Evolutionary conservation across 2,888 invertebrate genomes (phyloP), one percentile per base, ranked within the genome.

Genomic region (Troides helena): DNA sequence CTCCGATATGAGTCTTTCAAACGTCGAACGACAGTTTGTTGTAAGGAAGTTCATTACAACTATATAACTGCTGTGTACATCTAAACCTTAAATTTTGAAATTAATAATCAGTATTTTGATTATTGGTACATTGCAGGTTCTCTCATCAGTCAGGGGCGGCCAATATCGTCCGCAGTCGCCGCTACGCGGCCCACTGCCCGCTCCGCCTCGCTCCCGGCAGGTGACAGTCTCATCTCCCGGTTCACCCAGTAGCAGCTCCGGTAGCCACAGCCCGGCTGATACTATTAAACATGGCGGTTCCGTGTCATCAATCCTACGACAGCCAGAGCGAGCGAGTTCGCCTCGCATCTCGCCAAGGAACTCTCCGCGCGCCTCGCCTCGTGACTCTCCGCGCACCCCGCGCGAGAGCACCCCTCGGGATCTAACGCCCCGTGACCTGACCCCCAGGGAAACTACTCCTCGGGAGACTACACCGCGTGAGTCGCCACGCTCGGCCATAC

Each of bases 201-300:
- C 90, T 81, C 89, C 90, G 73, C 87, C 90, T 83, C 90, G 90
- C 85, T 85, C 91, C 85, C 89, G 89, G 76, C 90, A 88, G 83
- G 92, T 86, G 89, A 89, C 88, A 76, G 87, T 88, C 60, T 88
- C 95, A 84, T 95, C 96, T 83, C 97, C 96, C 94, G 96, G 96
- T 94, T 96, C 97, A 86, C 96, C 96, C 95, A 96, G 96, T 95
- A 96, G 95, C 94, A 95, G 96, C 93, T 96, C 96, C 82, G 96
- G 96, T 84, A 96, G 95, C 78, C 96, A 96, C 85, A 96, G 96
- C 81, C 96, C 96, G 78, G 96, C 96, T 78, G 96, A 96, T 81
- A 95, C 95, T 74, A 94, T 95, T 85, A 95, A 95, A 84, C 95
- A 95, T 86, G 91, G 89, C 73, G 90, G 92, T 75, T 93, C 93